Evolutionary conservation across 2,797 vertebrate species (phyloP), one percentile per base, ranked within the genome.

Genomic region (Takifugu rubripes): DNA sequence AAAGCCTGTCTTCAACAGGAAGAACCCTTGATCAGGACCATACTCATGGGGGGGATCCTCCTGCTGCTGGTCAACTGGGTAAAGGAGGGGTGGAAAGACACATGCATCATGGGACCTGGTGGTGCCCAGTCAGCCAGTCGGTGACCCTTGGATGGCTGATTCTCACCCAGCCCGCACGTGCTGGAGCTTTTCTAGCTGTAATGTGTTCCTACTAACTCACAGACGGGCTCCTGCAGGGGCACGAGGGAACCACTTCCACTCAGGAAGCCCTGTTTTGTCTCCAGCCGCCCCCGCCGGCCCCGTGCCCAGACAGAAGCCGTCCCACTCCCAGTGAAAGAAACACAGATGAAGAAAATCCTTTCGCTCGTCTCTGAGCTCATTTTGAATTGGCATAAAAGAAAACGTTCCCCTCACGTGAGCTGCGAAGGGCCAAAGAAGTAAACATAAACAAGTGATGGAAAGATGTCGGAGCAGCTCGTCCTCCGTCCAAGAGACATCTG

Each of bases 111-210:
- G 36, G 36, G 36, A 33, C 31, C 31, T 33, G 31, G 31, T 33
- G 31, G 31, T 33, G 31, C 31, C 31, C 31, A 33, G 31, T 10
- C 10, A 2, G 27, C 8, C 8, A 21, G 27, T 29, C 27, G 8
- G 27, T 29, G 36, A 40, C 36, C 10, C 36, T 14, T 11, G 36
- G 4, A 4, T 40, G 36, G 36, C 36, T 40, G 36, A 14, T 3
- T 10, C 12, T 3, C 43, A 44, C 17, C 31, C 56, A 40, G 55
- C 51, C 59, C 33, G 73, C 57, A 79, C 80, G 70, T 77, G 73
- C 79, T 88, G 84, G 3, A 88, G 70, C 75, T 81, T 89, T 91
- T 91, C 87, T 88, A 84, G 72, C 61, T 53, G 1, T 68, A 78
- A 57, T 36, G 82, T 64, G 68, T 67, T 79, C 70, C 36, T 26